Evolutionary conservation across 2,113 vertebrate genomes (phyloP).

Genomic region (Phylloscopus whistleri): DNA sequence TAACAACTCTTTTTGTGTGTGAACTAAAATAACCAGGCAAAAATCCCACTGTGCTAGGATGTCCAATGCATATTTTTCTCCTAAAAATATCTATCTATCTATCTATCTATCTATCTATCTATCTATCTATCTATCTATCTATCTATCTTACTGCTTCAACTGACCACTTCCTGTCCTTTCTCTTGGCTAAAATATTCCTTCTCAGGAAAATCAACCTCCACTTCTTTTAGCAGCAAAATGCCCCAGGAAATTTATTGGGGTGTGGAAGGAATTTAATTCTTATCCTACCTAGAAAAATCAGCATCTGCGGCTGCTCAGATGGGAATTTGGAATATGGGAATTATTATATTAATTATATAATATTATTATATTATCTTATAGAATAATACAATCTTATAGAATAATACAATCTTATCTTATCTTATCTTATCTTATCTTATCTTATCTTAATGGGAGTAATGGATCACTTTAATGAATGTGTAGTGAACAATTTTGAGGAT

Average conservation of each 20-base stretch:
- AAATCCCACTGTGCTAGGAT: not conserved
- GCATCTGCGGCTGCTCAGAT: not conserved
- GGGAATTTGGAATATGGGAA: not conserved
- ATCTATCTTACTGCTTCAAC: not conserved
- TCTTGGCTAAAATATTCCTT: not conserved
- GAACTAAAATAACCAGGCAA: not conserved
- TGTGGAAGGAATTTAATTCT: not conserved
- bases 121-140: too few species aligned
- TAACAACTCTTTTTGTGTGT: not conserved
- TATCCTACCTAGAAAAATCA: not conserved
- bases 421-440: too few species aligned
- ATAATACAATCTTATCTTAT: too few species aligned
- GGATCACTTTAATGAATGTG: not conserved
- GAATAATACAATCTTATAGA: too few species aligned
- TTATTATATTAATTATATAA: too few species aligned
- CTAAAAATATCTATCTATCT: too few species aligned
- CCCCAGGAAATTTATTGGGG: not conserved
- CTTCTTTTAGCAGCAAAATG: not conserved
- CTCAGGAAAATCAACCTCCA: not conserved
- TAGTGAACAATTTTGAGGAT: not conserved
- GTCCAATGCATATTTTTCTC: too few species aligned
- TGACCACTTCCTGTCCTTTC: not conserved
- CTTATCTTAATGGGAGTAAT: too few species aligned
- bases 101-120: too few species aligned
- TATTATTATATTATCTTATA: too few species aligned